Evolutionary conservation across 1,140 invertebrate species (phyloP), one percentile per base, ranked within the genome.

Genomic region (Anthonomus grandis): DNA sequence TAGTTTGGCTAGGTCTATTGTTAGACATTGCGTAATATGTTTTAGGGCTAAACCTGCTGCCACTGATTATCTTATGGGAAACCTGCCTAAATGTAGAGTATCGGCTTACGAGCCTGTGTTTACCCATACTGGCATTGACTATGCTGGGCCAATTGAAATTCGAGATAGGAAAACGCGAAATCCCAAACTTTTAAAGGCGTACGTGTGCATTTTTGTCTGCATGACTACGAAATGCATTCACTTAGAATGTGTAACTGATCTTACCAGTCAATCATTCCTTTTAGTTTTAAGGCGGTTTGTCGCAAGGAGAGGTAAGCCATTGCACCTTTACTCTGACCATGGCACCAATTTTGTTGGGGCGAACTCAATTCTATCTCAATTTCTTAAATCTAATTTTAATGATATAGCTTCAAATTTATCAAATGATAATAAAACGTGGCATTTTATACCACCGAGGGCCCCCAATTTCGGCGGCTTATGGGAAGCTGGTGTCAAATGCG

Each of bases 391-490:
- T 5, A 12, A 24, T 13, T 9, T 6, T 15, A n/a, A 4, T 5
- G 45, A 48, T 9, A 31, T 48, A 27, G n/a, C 6, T 27, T 6
- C 4, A 2, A 34, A 22, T 21, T 13, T 52, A 13, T 18, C 38
- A 22, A 18, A 19, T 8, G 8, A 51, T 0, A 48, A 56, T 19
- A 65, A 48, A 10, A 25, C 13, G 3, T 68, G 64, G 64, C 45
- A 65, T 34, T 67, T 68, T 25, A 64, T 58, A 23, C 64, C 63
- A 18, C 55, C 60, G 3, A 6, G 15, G 10, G 21, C 60, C 3
- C 59, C 61, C 9, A 36, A 58, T 22, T 58, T 65, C 25, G 64
- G 64, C 10, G 57, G 42, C 6, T 12, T 66, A 2, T 64, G 60
- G 63, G 64, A 55, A 22, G 8, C 56, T 13, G 23, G 13, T 9